A percentile compares a stretch with the other conserved stretches of the same genome.
Conservation (phyloP, 2,797 vertebrate genomes). For the Thaleichthys pacificus region DNA sequence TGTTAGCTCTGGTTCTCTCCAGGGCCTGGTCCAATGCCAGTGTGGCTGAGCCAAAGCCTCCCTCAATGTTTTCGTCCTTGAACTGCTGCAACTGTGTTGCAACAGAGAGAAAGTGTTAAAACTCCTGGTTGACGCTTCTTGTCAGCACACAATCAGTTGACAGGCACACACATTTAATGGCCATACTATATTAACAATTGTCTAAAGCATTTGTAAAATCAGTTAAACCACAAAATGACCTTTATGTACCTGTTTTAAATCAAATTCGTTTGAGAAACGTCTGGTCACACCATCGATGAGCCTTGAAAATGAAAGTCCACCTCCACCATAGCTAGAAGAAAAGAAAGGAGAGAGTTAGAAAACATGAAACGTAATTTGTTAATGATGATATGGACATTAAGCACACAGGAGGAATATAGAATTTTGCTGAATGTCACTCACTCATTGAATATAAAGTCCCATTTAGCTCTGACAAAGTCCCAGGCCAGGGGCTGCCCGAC, state of each 20-base stretch:
- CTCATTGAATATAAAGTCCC: constrained; percentile 74
- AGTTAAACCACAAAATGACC: neutral
- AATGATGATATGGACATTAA: neutral
- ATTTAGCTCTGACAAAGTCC: constrained; percentile 84
- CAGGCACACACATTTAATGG: neutral
- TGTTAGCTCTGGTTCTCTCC: constrained; percentile 82
- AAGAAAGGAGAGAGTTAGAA: constrained; percentile 13
- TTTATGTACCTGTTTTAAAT: constrained; percentile 82
- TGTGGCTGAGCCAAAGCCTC: constrained; percentile 67
- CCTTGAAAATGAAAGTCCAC: constrained; percentile 78
- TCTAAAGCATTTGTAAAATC: no score
- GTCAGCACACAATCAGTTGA: neutral
- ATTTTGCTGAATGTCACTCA: constrained; percentile 65
- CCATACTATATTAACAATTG: neutral
- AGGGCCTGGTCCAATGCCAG: constrained; percentile 78
- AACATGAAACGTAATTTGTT: neutral
- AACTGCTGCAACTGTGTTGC: constrained; percentile 79
- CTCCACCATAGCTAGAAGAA: constrained; percentile 73
- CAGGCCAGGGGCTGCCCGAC: constrained; percentile 82
- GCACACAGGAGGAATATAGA: neutral
- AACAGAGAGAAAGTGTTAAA: constrained; percentile 9
- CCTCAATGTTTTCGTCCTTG: constrained; percentile 64
- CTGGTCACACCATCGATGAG: constrained; percentile 73
- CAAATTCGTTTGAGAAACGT: constrained; percentile 79
- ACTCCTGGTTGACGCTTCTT: neutral